These are phyloP conservation scores for Dryococelus australis DNA, from an alignment of 2,888 invertebrate species.

Conservation along the genomic window DNA sequence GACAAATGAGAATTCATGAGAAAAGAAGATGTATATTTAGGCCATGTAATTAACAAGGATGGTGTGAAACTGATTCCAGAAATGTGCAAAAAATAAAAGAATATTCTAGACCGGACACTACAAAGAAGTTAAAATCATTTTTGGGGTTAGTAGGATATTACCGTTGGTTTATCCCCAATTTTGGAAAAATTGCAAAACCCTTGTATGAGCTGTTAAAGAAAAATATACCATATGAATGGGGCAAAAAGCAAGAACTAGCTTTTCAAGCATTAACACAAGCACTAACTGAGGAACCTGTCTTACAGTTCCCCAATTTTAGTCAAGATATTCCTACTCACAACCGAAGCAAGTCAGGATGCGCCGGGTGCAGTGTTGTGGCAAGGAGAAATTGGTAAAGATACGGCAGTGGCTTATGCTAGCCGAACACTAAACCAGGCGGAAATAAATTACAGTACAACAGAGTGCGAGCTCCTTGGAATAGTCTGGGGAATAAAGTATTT, in stretches of 20 bases:
- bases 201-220: conserved; percentile 4
- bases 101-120: conserved; percentile 45
- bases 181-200: not conserved
- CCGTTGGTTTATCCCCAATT: conserved; percentile 4
- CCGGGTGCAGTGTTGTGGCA: not conserved
- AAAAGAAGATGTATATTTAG: conserved; percentile 50
- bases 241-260: not conserved
- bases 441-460: not conserved
- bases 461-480: not conserved
- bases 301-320: not conserved
- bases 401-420: not conserved
- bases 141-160: conserved; percentile 17
- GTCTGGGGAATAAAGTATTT: too few species aligned
- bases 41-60: conserved; percentile 48
- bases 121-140: conserved; percentile 46
- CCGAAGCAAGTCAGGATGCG: not conserved
- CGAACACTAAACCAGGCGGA: not conserved
- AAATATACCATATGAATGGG: not conserved
- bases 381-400: not conserved
- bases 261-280: not conserved
- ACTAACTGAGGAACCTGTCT: not conserved
- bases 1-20: conserved; percentile 53
- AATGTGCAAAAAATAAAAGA: conserved; percentile 46
- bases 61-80: conserved; percentile 50
- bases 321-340: not conserved